Conservation (phyloP, 2,113 vertebrate species). For the Neogobius melanostomus region DNA sequence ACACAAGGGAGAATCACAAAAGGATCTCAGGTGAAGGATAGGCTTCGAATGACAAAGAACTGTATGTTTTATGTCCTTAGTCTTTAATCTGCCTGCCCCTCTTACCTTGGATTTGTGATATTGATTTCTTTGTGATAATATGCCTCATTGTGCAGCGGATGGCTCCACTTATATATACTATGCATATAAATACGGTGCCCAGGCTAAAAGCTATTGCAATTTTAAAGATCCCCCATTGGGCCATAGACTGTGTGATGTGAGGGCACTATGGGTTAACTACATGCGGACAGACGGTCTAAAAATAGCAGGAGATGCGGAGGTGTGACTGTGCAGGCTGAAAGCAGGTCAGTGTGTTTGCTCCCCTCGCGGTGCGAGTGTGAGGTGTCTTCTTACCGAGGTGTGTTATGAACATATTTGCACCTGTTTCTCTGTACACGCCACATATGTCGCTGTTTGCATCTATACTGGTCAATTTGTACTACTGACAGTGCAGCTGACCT, state of each 20-base stretch:
- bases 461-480: conserved; percentile 34
- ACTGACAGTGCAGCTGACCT: conserved; percentile 38
- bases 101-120: background rate
- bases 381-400: conserved; percentile 38
- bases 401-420: conserved; percentile 27
- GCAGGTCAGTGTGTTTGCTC: conserved; percentile 57
- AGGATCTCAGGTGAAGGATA: background rate
- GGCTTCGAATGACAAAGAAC: background rate
- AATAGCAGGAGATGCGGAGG: conserved; percentile 56
- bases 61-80: background rate
- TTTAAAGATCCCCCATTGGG: conserved; percentile 21
- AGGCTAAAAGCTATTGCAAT: conserved; percentile 6
- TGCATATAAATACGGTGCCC: conserved; percentile 1
- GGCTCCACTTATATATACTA: background rate
- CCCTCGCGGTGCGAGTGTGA: conserved; percentile 39
- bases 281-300: conserved; percentile 53
- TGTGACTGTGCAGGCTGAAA: conserved; percentile 47
- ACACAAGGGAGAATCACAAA: background rate
- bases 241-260: conserved; percentile 26
- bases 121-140: background rate
- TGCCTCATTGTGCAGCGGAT: background rate
- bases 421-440: conserved; percentile 30
- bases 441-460: conserved; percentile 18
- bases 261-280: conserved; percentile 53
- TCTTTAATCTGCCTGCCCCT: background rate